Evolutionary conservation across 2,113 vertebrate genomes (phyloP).

Genomic region (Sander vitreus): DNA sequence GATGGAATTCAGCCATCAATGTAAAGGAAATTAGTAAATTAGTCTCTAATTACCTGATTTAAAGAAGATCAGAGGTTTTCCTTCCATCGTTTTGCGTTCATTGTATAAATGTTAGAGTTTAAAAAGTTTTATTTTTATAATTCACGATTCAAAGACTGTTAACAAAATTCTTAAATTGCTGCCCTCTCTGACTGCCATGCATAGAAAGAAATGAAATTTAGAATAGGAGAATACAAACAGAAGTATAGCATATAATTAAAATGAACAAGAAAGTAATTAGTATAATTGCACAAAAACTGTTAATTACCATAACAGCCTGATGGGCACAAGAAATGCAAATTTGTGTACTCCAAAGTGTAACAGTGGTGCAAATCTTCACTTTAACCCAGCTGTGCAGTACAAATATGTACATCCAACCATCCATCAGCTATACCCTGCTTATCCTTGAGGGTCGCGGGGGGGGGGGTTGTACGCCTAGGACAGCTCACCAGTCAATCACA

Average conservation of each 20-base stretch:
- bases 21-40: constrained; percentile 27
- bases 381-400: not conserved
- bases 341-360: not conserved
- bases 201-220: not conserved
- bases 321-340: not conserved
- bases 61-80: constrained; percentile 15
- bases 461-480: not conserved
- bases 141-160: not conserved
- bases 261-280: not conserved
- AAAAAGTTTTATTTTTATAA: not conserved
- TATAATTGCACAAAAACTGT: not conserved
- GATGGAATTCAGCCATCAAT: constrained; percentile 25
- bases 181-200: not conserved
- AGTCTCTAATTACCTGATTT: constrained; percentile 33
- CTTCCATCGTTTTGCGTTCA: not conserved
- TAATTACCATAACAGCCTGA: not conserved
- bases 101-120: not conserved
- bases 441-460: not conserved
- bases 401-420: not conserved
- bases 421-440: not conserved
- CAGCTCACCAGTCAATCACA: not conserved
- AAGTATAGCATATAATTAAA: not conserved
- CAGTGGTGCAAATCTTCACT: not conserved
- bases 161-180: not conserved
- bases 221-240: not conserved